Percentiles rank a stretch among this genome's conserved stretches.
phyloP scores from a whole-genome alignment of 2,888 invertebrate species.

The Leptinotarsa haldemani region DNA sequence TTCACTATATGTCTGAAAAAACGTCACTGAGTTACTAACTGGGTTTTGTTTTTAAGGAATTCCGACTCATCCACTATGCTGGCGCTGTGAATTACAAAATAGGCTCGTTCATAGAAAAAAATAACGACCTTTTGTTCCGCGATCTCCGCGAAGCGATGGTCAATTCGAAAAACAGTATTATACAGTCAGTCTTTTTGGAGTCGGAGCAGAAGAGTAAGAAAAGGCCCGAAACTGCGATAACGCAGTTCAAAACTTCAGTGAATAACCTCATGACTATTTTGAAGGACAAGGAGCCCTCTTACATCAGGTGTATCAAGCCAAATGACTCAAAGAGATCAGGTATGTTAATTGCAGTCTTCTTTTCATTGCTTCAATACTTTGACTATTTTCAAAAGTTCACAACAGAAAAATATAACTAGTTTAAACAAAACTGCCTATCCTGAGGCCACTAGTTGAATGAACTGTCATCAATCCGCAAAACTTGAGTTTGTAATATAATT shows the following conservation, averaged over 20 bases:
- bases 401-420: too few relatives aligned
- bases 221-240: slow-evolving; percentile 89
- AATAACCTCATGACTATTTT: slow-evolving; percentile 89
- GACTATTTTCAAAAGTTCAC: too few relatives aligned
- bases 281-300: slow-evolving; percentile 93
- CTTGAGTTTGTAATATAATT: too few relatives aligned
- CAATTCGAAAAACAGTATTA: slow-evolving; percentile 74
- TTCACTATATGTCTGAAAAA: too few relatives aligned
- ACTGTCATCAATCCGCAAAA: too few relatives aligned
- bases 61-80: slow-evolving; percentile 90
- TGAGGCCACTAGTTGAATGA: too few relatives aligned
- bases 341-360: slow-evolving; percentile 42
- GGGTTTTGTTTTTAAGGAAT: slow-evolving; percentile 73
- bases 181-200: slow-evolving; percentile 72
- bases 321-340: slow-evolving; percentile 84
- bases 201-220: slow-evolving; percentile 80
- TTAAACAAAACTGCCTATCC: too few relatives aligned
- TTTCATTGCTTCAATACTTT: too few relatives aligned
- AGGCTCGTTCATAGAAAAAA: slow-evolving; percentile 90
- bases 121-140: slow-evolving; percentile 90
- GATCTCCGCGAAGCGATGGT: slow-evolving; percentile 90
- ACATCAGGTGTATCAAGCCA: slow-evolving; percentile 94
- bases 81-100: slow-evolving; percentile 93
- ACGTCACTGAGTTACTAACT: too few relatives aligned
- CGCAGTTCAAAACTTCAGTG: slow-evolving; percentile 89